A percentile compares a stretch with the other conserved stretches of the same genome.
Conservation (phyloP, 2,888 invertebrate genomes). For the Drosophila mayaguana region DNA sequence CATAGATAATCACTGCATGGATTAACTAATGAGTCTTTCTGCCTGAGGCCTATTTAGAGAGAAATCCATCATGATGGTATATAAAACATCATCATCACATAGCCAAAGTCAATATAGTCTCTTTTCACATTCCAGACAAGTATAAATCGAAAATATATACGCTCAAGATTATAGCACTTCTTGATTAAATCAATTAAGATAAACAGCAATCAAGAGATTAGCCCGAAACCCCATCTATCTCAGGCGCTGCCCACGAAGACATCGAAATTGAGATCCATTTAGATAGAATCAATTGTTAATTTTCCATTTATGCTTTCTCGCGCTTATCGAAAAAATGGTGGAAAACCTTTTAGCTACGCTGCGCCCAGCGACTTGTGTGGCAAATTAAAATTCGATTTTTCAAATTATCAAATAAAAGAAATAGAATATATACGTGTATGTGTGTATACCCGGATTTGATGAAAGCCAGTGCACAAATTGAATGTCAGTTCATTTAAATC, state of each 20-base stretch:
- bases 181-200: conserved; percentile 24
- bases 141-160: background rate
- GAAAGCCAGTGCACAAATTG: conserved; percentile 53
- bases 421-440: background rate
- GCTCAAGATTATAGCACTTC: background rate
- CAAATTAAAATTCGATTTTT: conserved; percentile 80
- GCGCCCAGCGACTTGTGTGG: conserved; percentile 64
- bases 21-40: too few relatives aligned
- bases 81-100: too few relatives aligned
- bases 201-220: conserved; percentile 6
- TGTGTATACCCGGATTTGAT: conserved; percentile 16
- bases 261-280: conserved; percentile 14
- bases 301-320: conserved; percentile 54
- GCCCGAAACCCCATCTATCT: background rate
- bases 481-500: conserved; percentile 69
- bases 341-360: conserved; percentile 66
- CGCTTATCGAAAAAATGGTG: conserved; percentile 66
- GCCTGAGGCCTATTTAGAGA: too few relatives aligned
- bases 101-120: too few relatives aligned
- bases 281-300: conserved; percentile 40
- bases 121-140: background rate
- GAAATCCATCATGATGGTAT: too few relatives aligned
- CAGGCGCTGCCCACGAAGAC: conserved; percentile 20
- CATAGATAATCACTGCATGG: too few relatives aligned
- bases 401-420: conserved; percentile 66